Evolutionary conservation across 2,113 vertebrate species (phyloP).

Genomic region (Apteryx owenii): DNA sequence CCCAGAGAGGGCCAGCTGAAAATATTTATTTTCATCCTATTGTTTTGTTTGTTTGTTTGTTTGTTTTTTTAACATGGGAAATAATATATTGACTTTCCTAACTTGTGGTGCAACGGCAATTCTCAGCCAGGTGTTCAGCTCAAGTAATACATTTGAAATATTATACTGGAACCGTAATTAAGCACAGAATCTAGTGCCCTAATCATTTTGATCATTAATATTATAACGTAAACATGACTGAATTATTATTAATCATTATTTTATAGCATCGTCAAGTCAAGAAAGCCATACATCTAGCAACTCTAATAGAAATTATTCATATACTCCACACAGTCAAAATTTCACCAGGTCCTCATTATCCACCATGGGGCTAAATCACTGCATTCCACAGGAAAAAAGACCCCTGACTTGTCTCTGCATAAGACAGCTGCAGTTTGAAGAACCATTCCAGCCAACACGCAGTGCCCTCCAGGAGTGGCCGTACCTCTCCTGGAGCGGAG

Average conservation of each 20-base stretch:
- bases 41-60: not conserved
- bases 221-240: not conserved
- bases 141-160: not conserved
- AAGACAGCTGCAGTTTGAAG: not conserved
- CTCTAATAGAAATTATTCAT: not conserved
- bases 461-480: accelerated
- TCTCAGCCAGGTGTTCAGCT: not conserved
- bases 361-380: not conserved
- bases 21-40: not conserved
- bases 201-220: not conserved
- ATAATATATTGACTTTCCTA: not conserved
- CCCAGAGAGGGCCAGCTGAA: not conserved
- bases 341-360: not conserved
- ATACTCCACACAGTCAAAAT: not conserved
- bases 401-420: not conserved
- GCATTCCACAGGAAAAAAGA: not conserved
- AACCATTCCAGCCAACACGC: not conserved
- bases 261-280: not conserved
- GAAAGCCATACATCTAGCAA: not conserved
- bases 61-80: not conserved
- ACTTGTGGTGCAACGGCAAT: not conserved
- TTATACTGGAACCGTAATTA: not conserved
- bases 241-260: not conserved
- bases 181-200: not conserved
- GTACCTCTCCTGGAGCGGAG: not conserved